Evolutionary conservation across 2,888 invertebrate genomes (phyloP).

Genomic region (Cephus sareptanus): DNA sequence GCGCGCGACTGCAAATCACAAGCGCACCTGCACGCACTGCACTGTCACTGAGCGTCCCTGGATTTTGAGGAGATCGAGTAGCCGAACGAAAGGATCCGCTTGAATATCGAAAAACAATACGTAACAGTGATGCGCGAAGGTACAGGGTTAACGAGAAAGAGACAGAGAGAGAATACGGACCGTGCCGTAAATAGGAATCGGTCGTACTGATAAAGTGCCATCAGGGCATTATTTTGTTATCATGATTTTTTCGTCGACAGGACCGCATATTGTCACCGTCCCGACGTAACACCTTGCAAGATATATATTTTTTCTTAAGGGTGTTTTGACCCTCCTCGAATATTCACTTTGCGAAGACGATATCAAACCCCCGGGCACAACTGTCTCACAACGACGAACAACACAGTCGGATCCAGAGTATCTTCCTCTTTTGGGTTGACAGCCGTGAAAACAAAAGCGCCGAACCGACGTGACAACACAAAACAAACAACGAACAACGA

Average conservation of each 20-base stretch:
- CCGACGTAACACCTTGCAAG: not conserved
- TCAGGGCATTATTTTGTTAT: conserved; percentile 39
- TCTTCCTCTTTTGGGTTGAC: not conserved
- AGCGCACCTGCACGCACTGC: conserved; percentile 51
- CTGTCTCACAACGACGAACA: not conserved
- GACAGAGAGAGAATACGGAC: not conserved
- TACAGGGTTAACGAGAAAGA: not conserved
- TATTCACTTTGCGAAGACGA: not conserved
- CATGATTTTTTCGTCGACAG: not conserved
- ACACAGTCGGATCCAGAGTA: not conserved
- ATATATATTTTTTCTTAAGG: not conserved
- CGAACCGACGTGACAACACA: conserved; percentile 3
- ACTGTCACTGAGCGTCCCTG: conserved; percentile 31
- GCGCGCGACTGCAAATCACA: conserved; percentile 16
- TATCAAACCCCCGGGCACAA: not conserved
- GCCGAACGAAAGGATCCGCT: not conserved
- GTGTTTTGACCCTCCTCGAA: not conserved
- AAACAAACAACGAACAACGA: conserved; percentile 4
- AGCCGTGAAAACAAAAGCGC: not conserved
- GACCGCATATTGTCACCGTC: not conserved
- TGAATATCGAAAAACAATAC: not conserved
- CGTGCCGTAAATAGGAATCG: conserved; percentile 22
- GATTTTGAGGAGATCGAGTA: not conserved
- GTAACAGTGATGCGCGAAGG: not conserved
- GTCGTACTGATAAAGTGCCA: conserved; percentile 31